These are phyloP conservation scores for Muscina levida DNA, from an alignment of 2,888 invertebrate genomes.

Conservation along the genomic window DNA sequence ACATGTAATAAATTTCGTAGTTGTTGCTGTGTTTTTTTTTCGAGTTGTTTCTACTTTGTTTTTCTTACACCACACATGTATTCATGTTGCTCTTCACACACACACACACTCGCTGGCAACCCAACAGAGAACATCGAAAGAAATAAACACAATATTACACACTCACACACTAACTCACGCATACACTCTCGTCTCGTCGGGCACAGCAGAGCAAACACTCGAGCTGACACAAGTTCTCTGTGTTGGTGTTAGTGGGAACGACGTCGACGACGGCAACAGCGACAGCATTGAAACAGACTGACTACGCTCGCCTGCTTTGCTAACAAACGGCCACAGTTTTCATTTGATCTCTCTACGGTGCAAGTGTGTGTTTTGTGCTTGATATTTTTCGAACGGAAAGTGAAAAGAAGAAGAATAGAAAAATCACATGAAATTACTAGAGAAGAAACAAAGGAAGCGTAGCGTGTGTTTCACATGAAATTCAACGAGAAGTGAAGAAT, in stretches of 20 bases:
- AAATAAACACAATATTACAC: not conserved
- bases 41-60: not conserved
- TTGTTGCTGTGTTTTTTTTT: constrained; percentile 15
- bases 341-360: constrained; percentile 64
- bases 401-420: constrained; percentile 30
- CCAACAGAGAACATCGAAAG: not conserved
- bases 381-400: constrained; percentile 31
- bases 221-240: constrained; percentile 29
- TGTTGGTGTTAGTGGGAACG: constrained; percentile 46
- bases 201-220: constrained; percentile 26
- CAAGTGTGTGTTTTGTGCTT: constrained; percentile 60
- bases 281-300: no score
- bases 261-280: constrained; percentile 49
- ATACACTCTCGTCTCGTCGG: constrained; percentile 12
- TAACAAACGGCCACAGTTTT: constrained; percentile 62
- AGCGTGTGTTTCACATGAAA: no score
- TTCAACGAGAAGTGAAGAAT: no score
- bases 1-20: not conserved
- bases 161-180: constrained; percentile 17
- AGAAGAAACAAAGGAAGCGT: constrained; percentile 10
- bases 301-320: constrained; percentile 62
- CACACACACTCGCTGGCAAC: constrained; percentile 46
- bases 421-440: not conserved
- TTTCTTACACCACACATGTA: constrained; percentile 21
- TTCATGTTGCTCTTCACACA: constrained; percentile 27